Conservation (phyloP, 2,797 vertebrate species). For the Hippocampus kuda region DNA sequence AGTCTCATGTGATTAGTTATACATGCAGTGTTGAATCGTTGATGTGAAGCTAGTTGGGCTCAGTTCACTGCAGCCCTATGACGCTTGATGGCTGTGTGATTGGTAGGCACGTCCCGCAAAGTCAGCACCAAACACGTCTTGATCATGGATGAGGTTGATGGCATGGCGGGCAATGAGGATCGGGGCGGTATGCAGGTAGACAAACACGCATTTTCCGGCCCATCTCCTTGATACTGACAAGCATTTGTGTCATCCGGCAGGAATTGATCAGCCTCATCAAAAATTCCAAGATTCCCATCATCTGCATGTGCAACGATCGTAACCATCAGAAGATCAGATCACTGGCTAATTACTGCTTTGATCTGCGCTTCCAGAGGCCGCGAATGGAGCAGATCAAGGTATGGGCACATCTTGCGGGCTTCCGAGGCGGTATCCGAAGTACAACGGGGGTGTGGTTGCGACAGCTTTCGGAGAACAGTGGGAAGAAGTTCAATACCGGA, state of each 20-base stretch:
- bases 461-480: no score
- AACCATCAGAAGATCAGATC: conserved; percentile 94
- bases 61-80: background rate
- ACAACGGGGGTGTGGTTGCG: no score
- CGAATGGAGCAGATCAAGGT: conserved; percentile 97
- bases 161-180: conserved; percentile 97
- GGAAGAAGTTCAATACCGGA: no score
- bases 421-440: no score
- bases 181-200: conserved; percentile 87
- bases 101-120: conserved; percentile 71
- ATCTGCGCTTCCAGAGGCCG: conserved; percentile 92
- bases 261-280: conserved; percentile 89
- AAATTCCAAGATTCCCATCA: conserved; percentile 87
- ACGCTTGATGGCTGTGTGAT: background rate
- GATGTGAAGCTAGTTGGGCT: background rate
- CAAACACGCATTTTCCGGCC: no score
- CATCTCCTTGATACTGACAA: background rate
- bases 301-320: conserved; percentile 98
- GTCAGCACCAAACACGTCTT: conserved; percentile 81
- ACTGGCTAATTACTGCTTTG: conserved; percentile 88
- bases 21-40: background rate
- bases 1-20: background rate
- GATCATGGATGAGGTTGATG: conserved; percentile 99
- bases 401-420: background rate
- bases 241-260: conserved; percentile 50